Conservation (phyloP, 2,113 vertebrate genomes). For the Cynopterus brachyotis region DNA sequence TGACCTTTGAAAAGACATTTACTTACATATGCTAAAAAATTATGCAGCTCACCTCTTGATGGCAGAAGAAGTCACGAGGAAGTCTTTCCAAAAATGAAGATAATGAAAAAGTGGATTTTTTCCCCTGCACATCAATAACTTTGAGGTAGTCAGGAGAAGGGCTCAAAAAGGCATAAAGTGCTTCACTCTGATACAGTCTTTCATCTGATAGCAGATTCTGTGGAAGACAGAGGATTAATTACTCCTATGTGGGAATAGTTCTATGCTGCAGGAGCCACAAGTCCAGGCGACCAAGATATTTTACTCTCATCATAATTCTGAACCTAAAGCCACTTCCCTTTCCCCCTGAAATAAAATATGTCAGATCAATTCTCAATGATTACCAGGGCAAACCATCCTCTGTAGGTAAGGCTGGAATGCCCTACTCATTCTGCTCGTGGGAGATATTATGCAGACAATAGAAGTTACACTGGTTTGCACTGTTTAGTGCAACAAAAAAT, state of each 20-base stretch:
- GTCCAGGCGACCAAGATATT: too few relatives aligned
- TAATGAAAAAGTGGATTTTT: slow-evolving; percentile 95
- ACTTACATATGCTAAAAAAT: neutral
- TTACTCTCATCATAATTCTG: neutral
- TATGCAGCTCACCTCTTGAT: slow-evolving; percentile 90
- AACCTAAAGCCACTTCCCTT: neutral
- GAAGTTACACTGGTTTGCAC: neutral
- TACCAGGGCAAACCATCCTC: neutral
- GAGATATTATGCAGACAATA: neutral
- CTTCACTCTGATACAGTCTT: slow-evolving; percentile 96
- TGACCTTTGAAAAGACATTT: neutral
- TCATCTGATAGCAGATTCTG: slow-evolving; percentile 96
- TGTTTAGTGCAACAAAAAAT: neutral
- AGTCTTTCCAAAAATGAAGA: slow-evolving; percentile 97
- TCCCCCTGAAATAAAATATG: neutral
- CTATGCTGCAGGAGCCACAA: fast-evolving
- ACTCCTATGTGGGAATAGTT: fast-evolving
- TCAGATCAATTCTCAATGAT: neutral
- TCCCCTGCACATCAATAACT: slow-evolving; percentile 95
- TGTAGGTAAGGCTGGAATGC: neutral
- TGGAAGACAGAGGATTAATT: slow-evolving; percentile 41
- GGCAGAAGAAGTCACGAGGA: slow-evolving; percentile 97
- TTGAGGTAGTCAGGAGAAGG: slow-evolving; percentile 97
- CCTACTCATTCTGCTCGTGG: neutral
- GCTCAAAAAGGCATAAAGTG: slow-evolving; percentile 97